Percentiles rank a stretch among this genome's conserved stretches.
Conservation (phyloP, 2,113 vertebrate species). For the Meleagris gallopavo region DNA sequence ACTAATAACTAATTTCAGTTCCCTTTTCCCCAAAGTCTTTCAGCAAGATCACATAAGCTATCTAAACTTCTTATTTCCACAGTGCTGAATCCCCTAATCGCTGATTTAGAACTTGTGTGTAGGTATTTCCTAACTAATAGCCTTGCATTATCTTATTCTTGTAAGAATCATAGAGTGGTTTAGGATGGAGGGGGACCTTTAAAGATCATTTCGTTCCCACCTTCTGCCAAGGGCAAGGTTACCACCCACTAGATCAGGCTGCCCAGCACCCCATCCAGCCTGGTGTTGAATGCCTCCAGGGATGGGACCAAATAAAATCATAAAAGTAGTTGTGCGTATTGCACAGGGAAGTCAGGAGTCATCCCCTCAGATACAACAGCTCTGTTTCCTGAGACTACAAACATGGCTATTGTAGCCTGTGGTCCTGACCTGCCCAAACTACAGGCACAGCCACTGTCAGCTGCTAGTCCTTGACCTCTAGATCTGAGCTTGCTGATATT, state of each 20-base stretch:
- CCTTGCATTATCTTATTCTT: not conserved
- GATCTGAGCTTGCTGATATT: not conserved
- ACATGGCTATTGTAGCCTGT: fast-evolving
- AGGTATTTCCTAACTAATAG: not conserved
- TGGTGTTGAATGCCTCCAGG: no score
- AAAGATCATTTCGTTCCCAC: no score
- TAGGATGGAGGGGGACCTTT: no score
- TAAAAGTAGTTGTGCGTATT: not conserved
- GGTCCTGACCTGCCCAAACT: not conserved
- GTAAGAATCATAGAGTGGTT: not conserved
- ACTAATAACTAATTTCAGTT: not conserved
- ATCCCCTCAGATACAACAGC: not conserved
- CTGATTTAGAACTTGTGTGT: not conserved
- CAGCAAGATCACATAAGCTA: not conserved
- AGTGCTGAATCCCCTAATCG: not conserved
- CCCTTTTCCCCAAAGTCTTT: not conserved
- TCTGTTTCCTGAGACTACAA: not conserved
- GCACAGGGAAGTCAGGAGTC: not conserved
- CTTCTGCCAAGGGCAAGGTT: no score
- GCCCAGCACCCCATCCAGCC: no score
- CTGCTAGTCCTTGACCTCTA: not conserved
- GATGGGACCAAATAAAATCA: no score
- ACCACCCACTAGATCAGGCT: no score
- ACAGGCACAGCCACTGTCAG: not conserved
- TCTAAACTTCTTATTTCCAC: not conserved